These are phyloP conservation scores for Aix galericulata DNA, from an alignment of 2,113 vertebrate genomes.

Conservation along the genomic window DNA sequence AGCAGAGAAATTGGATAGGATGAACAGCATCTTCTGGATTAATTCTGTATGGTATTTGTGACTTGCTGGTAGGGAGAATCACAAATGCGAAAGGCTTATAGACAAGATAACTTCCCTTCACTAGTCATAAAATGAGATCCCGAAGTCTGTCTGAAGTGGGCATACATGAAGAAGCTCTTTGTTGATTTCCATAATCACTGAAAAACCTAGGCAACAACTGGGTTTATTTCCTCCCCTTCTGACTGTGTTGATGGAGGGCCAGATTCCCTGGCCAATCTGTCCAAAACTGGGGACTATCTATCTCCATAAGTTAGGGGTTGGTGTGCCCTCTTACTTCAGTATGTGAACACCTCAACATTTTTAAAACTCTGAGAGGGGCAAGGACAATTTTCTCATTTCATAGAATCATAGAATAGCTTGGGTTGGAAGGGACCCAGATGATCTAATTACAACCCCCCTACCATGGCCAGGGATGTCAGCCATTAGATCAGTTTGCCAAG, in stretches of 20 bases:
- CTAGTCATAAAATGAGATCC: background rate
- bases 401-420: no score
- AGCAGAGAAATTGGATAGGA: background rate
- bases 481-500: no score
- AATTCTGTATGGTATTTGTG: background rate
- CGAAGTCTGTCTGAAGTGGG: background rate
- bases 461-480: no score
- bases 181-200: background rate
- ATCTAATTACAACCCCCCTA: no score
- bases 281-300: background rate
- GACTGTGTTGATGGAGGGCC: background rate
- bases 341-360: background rate
- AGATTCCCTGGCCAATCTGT: background rate
- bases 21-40: background rate
- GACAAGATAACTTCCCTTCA: background rate
- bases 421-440: no score
- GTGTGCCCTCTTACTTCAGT: background rate
- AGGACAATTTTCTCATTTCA: background rate
- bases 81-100: background rate
- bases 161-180: background rate
- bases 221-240: background rate
- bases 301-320: background rate
- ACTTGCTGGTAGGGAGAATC: background rate
- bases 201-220: background rate
- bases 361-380: background rate